Evolutionary conservation across 2,797 vertebrate species (phyloP), one percentile per base, ranked within the genome.

Genomic region (Poeciliopsis paucimaculata): DNA sequence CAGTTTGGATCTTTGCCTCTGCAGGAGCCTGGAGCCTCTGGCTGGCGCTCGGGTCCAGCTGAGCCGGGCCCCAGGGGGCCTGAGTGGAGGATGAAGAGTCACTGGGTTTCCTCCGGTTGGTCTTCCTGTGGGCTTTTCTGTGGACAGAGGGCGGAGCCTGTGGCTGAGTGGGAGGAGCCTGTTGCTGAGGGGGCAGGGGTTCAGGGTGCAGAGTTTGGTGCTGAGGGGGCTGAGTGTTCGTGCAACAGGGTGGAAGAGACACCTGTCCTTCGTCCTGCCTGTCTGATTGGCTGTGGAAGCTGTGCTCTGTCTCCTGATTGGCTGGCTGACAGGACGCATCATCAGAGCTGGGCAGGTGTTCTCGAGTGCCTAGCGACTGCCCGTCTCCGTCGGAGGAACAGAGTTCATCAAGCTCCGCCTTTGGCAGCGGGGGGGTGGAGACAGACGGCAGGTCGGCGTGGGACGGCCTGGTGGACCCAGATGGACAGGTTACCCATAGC

Each of bases 361-460:
- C 91, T 11, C 81, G 86, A 20, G 89, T 93, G 28, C 83, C 93
- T n/a, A 90, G 47, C 0, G 88, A 93, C 31, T 76, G 89, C 73
- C 91, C 87, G 75, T 95, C 91, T 0, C 86, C 64, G 4, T 86
- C 76, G 68, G 92, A 89, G 62, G 91, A 81, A 45, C 78, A 64
- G 28, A 94, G 46, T 73, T 96, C 92, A 66, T 94, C 91, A 0
- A 92, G 85, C 72, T 93, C 89, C 77, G 92, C 91, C 68, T 92
- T 95, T 16, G 95, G 93, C 77, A 93, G n/a, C 3, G 88, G 94
- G 7, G 87, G 92, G 72, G 89, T 28, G 62, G 86, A 77, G 0
- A 92, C 79, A 41, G 88, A 88, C 2, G 95, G 96, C 4, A 96
- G 95, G 87, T 99, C 97, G 43, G 94, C 94, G 43, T 98, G 96